Conservation (phyloP, 2,113 vertebrate species). For the Nasalis larvatus region DNA sequence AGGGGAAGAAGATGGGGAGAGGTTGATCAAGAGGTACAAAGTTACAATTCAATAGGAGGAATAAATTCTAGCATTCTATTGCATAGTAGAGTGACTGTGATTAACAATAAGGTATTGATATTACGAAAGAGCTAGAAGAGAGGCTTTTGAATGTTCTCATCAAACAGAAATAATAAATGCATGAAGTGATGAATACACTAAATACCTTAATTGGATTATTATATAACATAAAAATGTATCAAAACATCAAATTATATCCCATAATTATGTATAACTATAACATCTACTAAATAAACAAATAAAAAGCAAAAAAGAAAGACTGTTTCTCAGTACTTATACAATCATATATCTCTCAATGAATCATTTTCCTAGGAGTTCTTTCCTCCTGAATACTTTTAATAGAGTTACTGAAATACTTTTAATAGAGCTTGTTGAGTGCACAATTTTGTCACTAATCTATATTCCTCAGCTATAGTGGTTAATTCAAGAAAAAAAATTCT, state of each 20-base stretch:
- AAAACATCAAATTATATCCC: background rate
- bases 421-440: background rate
- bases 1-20: background rate
- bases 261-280: background rate
- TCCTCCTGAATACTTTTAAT: background rate
- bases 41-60: background rate
- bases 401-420: background rate
- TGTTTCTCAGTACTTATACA: background rate
- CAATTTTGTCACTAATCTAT: background rate
- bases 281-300: background rate
- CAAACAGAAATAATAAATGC: background rate
- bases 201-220: background rate
- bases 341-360: background rate
- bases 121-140: background rate
- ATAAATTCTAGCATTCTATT: background rate
- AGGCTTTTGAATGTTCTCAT: background rate
- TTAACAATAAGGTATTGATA: background rate
- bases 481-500: background rate
- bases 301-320: background rate
- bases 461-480: background rate
- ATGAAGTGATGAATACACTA: background rate
- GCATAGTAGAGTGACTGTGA: background rate
- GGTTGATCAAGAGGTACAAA: background rate
- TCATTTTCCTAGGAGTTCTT: background rate
- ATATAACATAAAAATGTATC: background rate